Base-by-base conservation (phyloP, 2,113 vertebrate species). In the Climacteris rufus region DNA sequence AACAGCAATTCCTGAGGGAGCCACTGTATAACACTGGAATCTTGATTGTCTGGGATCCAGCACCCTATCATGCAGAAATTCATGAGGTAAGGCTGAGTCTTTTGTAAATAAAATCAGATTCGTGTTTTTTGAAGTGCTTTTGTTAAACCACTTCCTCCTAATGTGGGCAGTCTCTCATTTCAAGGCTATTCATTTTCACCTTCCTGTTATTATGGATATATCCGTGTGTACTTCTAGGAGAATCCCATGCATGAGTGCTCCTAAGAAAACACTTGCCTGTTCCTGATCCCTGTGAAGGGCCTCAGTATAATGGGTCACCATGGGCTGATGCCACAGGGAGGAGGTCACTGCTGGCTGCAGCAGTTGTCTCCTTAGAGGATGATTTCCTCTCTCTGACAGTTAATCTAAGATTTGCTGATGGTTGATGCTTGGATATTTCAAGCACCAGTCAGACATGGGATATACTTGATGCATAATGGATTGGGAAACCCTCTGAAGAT, bases 1-100 rank as follows among this genome's bases (percentile, higher is more conserved):
- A 91, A 66, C 81, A 92, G 49, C 96, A 88, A 40, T 98, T 98
- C 95, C 89, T 98, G 68, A 92, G 39, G 35, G 92, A 98, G 33
- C 64, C 92, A 5, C 83, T 98, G 3, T 98, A 98, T 86, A 98
- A 93, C 50, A 96, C 97, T 91, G 98, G 98, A 78, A 96, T 97
- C 92, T 96, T 98, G 65, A 96, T 98, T 70, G 91, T 98, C 68
- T 98, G 98, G 98, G 98, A 98, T 96, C 98, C 98, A 23, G 96
- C 98, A 64, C 78, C 98, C 1, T 98, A 98, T 90, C 97, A 98
- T 74, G 96, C 97, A 83, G 97, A 98, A 85, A 97, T 98, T 80
- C 53, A 93, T 69, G 95, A 98, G 97, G 98, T 98, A 97, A 97
- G 97, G 54, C 57, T 54, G n/a, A 61, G 4, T 19, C 53, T 68